Percentiles rank a stretch among this genome's conserved stretches.
Conservation (phyloP, 2,888 invertebrate genomes). For the Clunio marinus region DNA sequence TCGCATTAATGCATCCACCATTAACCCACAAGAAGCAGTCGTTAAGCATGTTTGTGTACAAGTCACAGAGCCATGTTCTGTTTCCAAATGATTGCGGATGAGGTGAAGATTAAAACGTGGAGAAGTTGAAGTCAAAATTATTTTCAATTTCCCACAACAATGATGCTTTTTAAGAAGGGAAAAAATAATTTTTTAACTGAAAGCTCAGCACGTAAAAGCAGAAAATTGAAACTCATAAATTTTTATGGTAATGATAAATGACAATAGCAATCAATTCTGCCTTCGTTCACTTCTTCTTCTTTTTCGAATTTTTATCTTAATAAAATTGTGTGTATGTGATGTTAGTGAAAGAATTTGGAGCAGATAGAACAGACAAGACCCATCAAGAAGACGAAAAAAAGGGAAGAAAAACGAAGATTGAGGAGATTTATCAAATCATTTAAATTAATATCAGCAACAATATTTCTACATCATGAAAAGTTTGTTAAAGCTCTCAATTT, state of each 20-base stretch:
- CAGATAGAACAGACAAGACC: too few species aligned
- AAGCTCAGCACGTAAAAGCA: slow-evolving; percentile 29
- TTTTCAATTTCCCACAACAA: not conserved
- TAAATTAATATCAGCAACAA: slow-evolving; percentile 28
- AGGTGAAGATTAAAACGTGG: not conserved
- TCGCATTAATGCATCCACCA: not conserved
- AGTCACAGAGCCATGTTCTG: not conserved
- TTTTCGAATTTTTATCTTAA: slow-evolving; percentile 24
- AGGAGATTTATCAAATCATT: slow-evolving; percentile 30
- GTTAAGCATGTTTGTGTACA: not conserved
- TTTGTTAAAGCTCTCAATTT: slow-evolving; percentile 9
- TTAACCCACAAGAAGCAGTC: not conserved
- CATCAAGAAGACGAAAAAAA: too few species aligned
- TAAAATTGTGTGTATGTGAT: slow-evolving; percentile 13
- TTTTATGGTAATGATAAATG: slow-evolving; percentile 33
- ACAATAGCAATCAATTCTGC: slow-evolving; percentile 32
- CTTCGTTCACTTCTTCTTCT: not conserved
- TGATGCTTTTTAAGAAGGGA: not conserved
- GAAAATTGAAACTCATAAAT: slow-evolving; percentile 36
- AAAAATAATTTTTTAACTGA: not conserved
- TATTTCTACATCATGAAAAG: not conserved
- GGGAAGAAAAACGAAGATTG: not conserved
- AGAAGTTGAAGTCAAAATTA: not conserved
- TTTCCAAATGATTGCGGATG: not conserved
- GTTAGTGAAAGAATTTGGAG: not conserved